These are phyloP conservation scores for Eumaeus atala DNA, from an alignment of 1,140 invertebrate species.

Conservation along the genomic window DNA sequence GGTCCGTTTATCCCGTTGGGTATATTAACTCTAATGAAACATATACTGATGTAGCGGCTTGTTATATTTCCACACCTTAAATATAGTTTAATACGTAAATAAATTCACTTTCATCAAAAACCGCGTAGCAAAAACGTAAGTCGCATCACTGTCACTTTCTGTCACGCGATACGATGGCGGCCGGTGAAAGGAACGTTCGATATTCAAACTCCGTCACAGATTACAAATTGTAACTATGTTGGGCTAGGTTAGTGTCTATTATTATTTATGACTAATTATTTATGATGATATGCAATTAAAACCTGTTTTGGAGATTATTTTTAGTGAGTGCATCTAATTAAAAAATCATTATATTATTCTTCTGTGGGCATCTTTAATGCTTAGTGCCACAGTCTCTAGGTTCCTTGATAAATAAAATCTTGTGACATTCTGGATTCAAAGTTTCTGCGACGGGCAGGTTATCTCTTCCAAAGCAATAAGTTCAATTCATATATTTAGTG, in stretches of 20 bases:
- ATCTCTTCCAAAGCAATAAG: too few relatives aligned
- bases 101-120: slow-evolving; percentile 16
- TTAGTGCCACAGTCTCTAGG: too few relatives aligned
- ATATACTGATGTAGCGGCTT: background rate
- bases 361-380: too few relatives aligned
- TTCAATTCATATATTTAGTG: too few relatives aligned
- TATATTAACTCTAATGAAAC: too few relatives aligned
- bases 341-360: too few relatives aligned
- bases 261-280: background rate
- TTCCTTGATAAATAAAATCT: too few relatives aligned
- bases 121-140: slow-evolving; percentile 14
- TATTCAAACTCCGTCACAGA: slow-evolving; percentile 15
- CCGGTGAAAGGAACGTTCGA: slow-evolving; percentile 14
- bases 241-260: slow-evolving; percentile 20
- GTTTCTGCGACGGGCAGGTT: too few relatives aligned
- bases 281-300: background rate
- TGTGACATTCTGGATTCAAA: too few relatives aligned
- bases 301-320: too few relatives aligned
- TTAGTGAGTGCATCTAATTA: too few relatives aligned
- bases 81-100: slow-evolving; percentile 11
- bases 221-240: slow-evolving; percentile 8
- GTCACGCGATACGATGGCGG: slow-evolving; percentile 25
- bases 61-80: slow-evolving; percentile 1
- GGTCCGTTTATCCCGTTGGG: too few relatives aligned
- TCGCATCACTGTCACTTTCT: slow-evolving; percentile 40